A percentile compares a stretch with the other conserved stretches of the same genome.
Evolutionary conservation across 2,113 vertebrate species (phyloP).

Genomic region (Gasterosteus aculeatus): DNA sequence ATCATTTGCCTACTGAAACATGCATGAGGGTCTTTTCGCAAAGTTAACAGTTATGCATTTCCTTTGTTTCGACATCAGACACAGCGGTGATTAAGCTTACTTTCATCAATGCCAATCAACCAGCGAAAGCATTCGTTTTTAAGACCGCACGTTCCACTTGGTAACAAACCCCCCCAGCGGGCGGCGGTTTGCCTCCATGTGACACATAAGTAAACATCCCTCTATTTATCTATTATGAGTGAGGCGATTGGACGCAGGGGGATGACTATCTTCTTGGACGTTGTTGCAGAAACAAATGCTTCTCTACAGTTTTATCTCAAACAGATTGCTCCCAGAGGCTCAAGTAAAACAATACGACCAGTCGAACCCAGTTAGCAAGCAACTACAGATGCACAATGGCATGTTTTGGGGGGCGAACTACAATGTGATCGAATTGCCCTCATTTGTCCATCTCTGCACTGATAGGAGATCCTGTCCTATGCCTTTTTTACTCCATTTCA

Average conservation of each 20-base stretch:
- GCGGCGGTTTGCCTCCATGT: conserved; percentile 1
- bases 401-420: conserved; percentile 57
- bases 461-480: conserved; percentile 38
- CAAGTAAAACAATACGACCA: conserved; percentile 63
- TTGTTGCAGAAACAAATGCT: conserved; percentile 32
- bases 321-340: conserved; percentile 73
- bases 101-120: background rate
- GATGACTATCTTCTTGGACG: conserved; percentile 40
- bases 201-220: conserved; percentile 32
- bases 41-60: background rate
- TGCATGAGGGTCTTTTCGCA: background rate
- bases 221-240: conserved; percentile 32
- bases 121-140: background rate
- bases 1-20: conserved; percentile 4
- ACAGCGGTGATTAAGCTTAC: background rate
- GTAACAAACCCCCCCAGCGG: background rate
- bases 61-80: background rate
- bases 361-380: conserved; percentile 66
- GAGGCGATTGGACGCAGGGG: conserved; percentile 29
- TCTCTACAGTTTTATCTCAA: conserved; percentile 71
- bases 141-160: conserved; percentile 3
- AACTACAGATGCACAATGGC: conserved; percentile 63
- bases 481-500: conserved; percentile 1
- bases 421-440: conserved; percentile 41
- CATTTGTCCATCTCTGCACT: conserved; percentile 37